Evolutionary conservation across 2,113 vertebrate species (phyloP).

Genomic region (Agelaius tricolor): DNA sequence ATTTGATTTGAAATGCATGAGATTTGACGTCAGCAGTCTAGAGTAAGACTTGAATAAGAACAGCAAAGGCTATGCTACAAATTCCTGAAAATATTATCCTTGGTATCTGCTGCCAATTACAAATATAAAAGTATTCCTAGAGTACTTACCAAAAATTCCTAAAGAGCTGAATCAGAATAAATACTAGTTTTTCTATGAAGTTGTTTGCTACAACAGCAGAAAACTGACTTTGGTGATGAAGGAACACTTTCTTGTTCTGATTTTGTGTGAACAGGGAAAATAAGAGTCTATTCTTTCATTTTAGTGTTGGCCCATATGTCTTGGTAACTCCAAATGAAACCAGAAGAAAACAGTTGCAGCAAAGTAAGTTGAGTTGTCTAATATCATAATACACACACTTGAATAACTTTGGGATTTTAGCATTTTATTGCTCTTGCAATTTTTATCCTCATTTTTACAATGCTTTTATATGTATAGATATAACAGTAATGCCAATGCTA

Average conservation of each 20-base stretch:
- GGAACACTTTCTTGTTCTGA: background rate
- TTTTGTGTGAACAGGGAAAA: background rate
- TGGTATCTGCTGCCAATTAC: background rate
- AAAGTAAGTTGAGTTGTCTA: conserved; percentile 71
- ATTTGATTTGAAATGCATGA: background rate
- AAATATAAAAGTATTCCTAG: background rate
- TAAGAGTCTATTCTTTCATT: conserved; percentile 44
- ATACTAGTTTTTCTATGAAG: background rate
- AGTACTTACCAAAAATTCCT: background rate
- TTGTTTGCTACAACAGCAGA: background rate
- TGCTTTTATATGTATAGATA: background rate
- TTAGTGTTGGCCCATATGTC: conserved; percentile 71
- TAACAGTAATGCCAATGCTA: background rate
- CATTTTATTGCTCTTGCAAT: background rate
- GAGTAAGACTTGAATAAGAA: background rate
- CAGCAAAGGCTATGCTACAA: background rate
- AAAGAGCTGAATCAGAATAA: background rate
- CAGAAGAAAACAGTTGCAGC: conserved; percentile 67
- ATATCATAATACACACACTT: background rate
- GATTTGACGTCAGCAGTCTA: background rate
- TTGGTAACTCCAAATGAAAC: conserved; percentile 77
- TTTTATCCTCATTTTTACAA: background rate
- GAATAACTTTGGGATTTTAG: background rate
- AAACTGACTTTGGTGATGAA: background rate
- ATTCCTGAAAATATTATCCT: background rate